Base-by-base conservation (phyloP, 1,140 invertebrate genomes). In the Drosophila melanica region DNA sequence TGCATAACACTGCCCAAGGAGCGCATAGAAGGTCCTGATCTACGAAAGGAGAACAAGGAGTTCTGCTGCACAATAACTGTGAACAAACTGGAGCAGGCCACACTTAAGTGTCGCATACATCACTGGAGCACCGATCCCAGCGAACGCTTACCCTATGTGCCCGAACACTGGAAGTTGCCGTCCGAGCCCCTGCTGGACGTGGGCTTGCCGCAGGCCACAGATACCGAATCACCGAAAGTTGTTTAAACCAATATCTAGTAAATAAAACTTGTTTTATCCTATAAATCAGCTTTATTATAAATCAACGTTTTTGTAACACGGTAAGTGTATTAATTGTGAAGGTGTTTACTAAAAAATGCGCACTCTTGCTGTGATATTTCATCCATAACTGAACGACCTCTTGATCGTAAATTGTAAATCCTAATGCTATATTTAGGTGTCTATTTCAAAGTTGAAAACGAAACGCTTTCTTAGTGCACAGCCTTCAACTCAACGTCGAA, bases 401-500 rank as follows among this genome's bases (percentile, higher is more conserved):
- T 23, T 45, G 42, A 10, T 33, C 12, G 42, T 37, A 66, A 27
- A 67, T 23, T 63, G 37, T 78, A 63, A 67, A 16, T 65, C 35
- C 77, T 72, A 53, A 54, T 39, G 44, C 75, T 86, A 85, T 44
- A 54, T 47, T 79, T 81, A 71, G 20, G 58, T 66, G 62, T 58
- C 79, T 82, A 79, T 54, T 59, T 48, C 71, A 14, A 9, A 18
- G 14, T 50, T 16, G 45, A 81, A 51, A 65, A 20, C n/a, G 41
- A 58, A 55, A 60, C 14, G 51, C 30, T 33, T 7, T 10, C 9
- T 35, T 95, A 97, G 90, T 95, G 94, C 51, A 98, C 94, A 92
- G 94, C 94, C 90, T 95, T 97, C 42, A 98, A 92, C 93, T 98
- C 97, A 45, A 98, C 95, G 74, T 98, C 97, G 92, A 98, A 98